These are phyloP conservation scores for Sebastiscus albofasciatus DNA, from an alignment of 2,797 vertebrate genomes.

Conservation along the genomic window DNA sequence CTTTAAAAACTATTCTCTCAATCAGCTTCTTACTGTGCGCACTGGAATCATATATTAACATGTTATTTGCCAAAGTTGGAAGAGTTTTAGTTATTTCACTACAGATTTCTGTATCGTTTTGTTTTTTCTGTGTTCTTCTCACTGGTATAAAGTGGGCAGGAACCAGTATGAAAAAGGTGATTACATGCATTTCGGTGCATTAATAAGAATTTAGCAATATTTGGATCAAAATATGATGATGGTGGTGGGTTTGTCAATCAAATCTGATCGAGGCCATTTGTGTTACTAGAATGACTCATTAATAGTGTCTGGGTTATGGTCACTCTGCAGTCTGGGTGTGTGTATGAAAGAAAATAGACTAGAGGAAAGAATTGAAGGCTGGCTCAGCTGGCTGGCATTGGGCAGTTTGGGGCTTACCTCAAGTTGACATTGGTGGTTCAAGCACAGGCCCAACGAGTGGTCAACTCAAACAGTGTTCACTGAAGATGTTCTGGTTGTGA, in stretches of 20 bases:
- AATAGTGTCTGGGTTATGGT: background rate
- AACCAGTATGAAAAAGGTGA: background rate
- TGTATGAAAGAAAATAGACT: background rate
- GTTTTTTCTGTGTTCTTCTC: background rate
- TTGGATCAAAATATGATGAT: background rate
- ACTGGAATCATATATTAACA: background rate
- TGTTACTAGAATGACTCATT: background rate
- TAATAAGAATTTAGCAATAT: background rate
- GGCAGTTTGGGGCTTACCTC: background rate
- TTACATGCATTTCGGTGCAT: background rate
- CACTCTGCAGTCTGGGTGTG: background rate
- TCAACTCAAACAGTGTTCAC: background rate
- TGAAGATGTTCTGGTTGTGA: background rate
- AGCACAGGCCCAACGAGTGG: background rate
- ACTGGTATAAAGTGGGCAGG: background rate
- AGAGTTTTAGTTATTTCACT: background rate
- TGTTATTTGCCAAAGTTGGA: background rate
- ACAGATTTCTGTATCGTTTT: background rate
- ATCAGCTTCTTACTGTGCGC: background rate
- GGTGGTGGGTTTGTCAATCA: background rate
- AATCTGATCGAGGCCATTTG: background rate
- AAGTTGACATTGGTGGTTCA: background rate
- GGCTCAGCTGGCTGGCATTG: background rate
- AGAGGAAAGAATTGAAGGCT: background rate
- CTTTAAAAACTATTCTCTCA: background rate